Conservation (phyloP, 2,888 invertebrate genomes). For the Scaptomyza caliginosa region DNA sequence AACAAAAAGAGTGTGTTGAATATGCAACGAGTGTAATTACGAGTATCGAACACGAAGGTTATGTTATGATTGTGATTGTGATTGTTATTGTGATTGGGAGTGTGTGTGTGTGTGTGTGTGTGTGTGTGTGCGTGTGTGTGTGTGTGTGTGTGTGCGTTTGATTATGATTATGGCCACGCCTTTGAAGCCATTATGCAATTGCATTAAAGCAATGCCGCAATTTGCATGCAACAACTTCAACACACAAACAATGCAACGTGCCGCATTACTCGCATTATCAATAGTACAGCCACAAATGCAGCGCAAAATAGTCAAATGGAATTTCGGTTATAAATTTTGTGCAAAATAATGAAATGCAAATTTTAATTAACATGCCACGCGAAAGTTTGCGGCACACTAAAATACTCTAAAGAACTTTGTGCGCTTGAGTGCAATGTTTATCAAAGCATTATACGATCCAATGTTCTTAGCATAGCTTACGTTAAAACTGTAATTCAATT, state of each 20-base stretch:
- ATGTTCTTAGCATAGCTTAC: too few relatives aligned
- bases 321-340: conserved; percentile 52
- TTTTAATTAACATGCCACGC: conserved; percentile 52
- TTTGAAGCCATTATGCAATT: conserved; percentile 20
- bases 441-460: too few relatives aligned
- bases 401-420: neutral
- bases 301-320: conserved; percentile 48
- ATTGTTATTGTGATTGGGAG: conserved; percentile 12
- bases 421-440: too few relatives aligned
- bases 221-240: conserved; percentile 28
- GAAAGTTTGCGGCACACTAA: neutral
- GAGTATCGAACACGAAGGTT: conserved; percentile 22
- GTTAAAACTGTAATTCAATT: too few relatives aligned
- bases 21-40: conserved; percentile 26
- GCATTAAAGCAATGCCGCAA: conserved; percentile 34
- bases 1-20: conserved; percentile 6
- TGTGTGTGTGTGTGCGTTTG: neutral
- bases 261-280: conserved; percentile 48
- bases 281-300: conserved; percentile 60
- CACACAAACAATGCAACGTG: conserved; percentile 20
- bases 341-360: conserved; percentile 69
- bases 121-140: neutral
- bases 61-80: conserved; percentile 29
- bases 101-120: neutral
- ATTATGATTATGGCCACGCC: conserved; percentile 36